A percentile compares a stretch with the other conserved stretches of the same genome.
These are phyloP conservation scores for Papilio elwesi DNA, from an alignment of 2,888 invertebrate species.

Conservation along the genomic window DNA sequence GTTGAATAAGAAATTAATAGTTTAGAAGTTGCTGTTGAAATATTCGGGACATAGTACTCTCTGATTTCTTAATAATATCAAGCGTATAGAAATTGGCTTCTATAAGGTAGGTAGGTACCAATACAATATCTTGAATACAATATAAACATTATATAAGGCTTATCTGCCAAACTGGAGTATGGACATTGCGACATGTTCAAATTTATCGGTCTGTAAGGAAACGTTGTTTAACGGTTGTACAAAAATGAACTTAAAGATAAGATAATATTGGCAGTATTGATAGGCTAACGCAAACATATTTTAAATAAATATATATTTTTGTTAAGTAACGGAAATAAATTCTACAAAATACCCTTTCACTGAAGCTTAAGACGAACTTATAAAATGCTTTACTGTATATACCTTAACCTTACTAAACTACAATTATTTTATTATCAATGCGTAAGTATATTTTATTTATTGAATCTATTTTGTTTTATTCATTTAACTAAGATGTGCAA, in stretches of 20 bases:
- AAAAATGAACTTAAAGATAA: slow-evolving; percentile 20
- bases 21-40: background rate
- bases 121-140: background rate
- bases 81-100: background rate
- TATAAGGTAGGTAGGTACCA: background rate
- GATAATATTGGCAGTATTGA: slow-evolving; percentile 33
- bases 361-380: background rate
- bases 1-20: background rate
- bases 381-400: background rate
- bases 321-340: slow-evolving; percentile 16
- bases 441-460: too few relatives aligned
- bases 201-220: slow-evolving; percentile 1
- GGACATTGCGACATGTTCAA: background rate
- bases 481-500: too few relatives aligned
- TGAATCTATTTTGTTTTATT: too few relatives aligned
- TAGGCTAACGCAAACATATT: slow-evolving; percentile 16
- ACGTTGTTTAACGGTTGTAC: slow-evolving; percentile 5
- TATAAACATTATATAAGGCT: background rate
- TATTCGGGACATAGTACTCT: background rate
- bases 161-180: background rate
- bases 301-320: background rate
- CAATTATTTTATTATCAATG: background rate
- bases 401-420: background rate
- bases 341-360: background rate
- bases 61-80: background rate